phyloP scores from a whole-genome alignment of 2,113 vertebrate species.

The Zeus faber region DNA sequence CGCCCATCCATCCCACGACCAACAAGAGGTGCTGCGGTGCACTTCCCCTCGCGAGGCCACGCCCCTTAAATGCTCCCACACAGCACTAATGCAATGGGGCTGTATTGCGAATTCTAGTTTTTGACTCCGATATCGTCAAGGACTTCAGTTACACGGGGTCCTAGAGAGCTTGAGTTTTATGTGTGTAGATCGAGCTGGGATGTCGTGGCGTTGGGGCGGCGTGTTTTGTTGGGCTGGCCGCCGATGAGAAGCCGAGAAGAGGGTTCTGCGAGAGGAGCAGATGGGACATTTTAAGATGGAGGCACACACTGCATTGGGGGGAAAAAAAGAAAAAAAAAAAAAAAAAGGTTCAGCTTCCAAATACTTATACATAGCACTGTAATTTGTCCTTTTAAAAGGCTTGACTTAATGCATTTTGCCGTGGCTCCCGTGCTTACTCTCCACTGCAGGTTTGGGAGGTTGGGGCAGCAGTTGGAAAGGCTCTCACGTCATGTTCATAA shows the following conservation, averaged over 20 bases:
- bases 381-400: conserved; percentile 74
- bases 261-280: conserved; percentile 41
- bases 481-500: conserved; percentile 66
- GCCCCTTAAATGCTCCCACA: conserved; percentile 36
- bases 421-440: conserved; percentile 62
- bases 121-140: conserved; percentile 28
- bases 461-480: conserved; percentile 49
- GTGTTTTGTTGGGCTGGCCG: conserved; percentile 37
- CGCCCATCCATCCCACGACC: conserved; percentile 55
- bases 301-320: conserved; percentile 69
- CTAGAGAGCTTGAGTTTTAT: conserved; percentile 11
- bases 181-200: conserved; percentile 12
- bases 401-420: conserved; percentile 72
- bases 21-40: conserved; percentile 65
- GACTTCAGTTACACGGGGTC: conserved; percentile 16
- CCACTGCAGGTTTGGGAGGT: conserved; percentile 62
- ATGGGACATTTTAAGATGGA: conserved; percentile 47
- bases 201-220: conserved; percentile 19
- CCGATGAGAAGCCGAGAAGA: conserved; percentile 26
- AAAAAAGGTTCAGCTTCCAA: conserved; percentile 73
- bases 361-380: conserved; percentile 76
- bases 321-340: no score
- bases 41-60: conserved; percentile 38
- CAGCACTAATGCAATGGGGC: conserved; percentile 46
- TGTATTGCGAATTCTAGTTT: conserved; percentile 19